Base-by-base conservation (phyloP, 2,888 invertebrate genomes). In the Drosophila meridiana region DNA sequence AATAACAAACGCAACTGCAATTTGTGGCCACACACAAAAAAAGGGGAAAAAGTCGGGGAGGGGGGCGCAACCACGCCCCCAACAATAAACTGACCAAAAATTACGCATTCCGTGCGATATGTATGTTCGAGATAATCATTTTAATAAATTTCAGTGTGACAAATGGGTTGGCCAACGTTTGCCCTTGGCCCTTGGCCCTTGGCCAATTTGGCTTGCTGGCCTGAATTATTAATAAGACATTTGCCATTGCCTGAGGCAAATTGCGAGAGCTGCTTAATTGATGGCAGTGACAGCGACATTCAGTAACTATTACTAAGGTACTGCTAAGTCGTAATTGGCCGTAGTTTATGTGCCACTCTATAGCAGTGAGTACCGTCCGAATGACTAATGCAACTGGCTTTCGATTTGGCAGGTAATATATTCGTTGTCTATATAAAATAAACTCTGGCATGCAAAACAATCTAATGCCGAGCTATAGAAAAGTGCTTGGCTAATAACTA, bases 71-170 rank as follows among this genome's bases (percentile, higher is more conserved):
- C 40, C 26, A 56, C 34, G 48, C 55, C 62, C 34, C 34, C 52
- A 9, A 50, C 34, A 52, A 43, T 47, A 64, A 65, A 62, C 65
- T 73, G 64, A 67, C 73, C 73, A 83, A 73, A 90, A 87, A 87
- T 87, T 87, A 89, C 73, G 86, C 87, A 87, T 87, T 87, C 87
- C 78, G 84, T 90, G 87, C 87, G 77, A 90, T 89, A 90, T 78
- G 79, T 81, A 72, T 80, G 73, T 74, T 87, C 85, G 87, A 88
- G 87, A 88, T 88, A 88, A 90, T 87, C 90, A 88, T 90, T 88
- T 88, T 88, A 88, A 88, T 88, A 90, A 89, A 88, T 88, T 87
- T 89, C 79, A 71, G 76, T 76, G 87, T 88, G 90, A 88, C 89
- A 88, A 88, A 88, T 90, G 89, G 83, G 81, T 76, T 66, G 71